phyloP scores from a whole-genome alignment of 2,888 invertebrate genomes.

The Philereme vetulata region DNA sequence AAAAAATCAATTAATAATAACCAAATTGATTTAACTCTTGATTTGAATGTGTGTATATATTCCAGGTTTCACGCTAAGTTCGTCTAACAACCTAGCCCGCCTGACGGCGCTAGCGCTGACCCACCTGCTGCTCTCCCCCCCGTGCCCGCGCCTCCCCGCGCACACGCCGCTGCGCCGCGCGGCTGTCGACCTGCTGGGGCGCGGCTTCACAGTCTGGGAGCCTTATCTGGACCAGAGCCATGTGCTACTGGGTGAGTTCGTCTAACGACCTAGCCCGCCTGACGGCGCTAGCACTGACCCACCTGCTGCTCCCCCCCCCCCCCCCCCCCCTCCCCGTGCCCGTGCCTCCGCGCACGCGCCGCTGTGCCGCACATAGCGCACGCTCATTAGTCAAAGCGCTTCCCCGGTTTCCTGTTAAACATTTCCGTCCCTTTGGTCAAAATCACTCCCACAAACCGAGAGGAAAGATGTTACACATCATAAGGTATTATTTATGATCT shows the following conservation, averaged over 20 bases:
- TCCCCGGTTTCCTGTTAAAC: no score
- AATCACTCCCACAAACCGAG: no score
- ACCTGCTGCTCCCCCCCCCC: constrained; percentile 94
- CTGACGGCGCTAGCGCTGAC: constrained; percentile 97
- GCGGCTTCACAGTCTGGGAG: constrained; percentile 99
- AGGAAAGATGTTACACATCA: no score
- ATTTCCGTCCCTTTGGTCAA: no score
- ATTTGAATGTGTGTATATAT: not conserved
- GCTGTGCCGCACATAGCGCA: no score
- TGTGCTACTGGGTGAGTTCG: constrained; percentile 62
- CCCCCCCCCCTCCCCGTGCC: constrained; percentile 87
- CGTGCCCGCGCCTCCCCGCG: constrained; percentile 92
- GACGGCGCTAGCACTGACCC: constrained; percentile 97
- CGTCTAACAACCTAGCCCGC: constrained; percentile 93
- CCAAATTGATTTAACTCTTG: no score
- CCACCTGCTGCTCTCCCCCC: constrained; percentile 95
- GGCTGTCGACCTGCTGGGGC: constrained; percentile 97
- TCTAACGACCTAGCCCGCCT: constrained; percentile 95
- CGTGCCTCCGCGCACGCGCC: constrained; percentile 94
- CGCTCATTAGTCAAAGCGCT: no score
- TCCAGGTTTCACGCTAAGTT: constrained; percentile 70
- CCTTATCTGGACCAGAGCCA: constrained; percentile 88
- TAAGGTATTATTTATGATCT: no score
- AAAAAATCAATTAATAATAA: no score
- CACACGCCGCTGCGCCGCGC: constrained; percentile 97